These are phyloP conservation scores for Microcaecilia unicolor DNA, from an alignment of 2,797 vertebrate species.

Conservation along the genomic window DNA sequence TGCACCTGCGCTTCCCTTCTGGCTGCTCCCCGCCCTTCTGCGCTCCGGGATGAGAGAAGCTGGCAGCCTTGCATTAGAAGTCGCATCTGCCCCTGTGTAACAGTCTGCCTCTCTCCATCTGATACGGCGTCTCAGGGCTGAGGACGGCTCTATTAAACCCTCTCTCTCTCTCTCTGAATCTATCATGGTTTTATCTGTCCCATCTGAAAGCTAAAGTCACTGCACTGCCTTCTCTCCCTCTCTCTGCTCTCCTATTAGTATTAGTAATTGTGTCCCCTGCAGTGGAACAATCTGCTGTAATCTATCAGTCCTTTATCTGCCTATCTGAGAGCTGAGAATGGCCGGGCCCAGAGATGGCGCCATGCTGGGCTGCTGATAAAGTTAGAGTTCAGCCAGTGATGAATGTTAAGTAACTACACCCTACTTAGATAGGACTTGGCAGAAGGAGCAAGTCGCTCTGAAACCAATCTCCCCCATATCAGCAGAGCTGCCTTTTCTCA, in stretches of 20 bases:
- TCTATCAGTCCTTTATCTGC: constrained; percentile 85
- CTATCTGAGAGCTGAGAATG: constrained; percentile 86
- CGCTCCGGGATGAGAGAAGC: constrained; percentile 22
- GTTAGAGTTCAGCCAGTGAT: constrained; percentile 90
- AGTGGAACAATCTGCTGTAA: constrained; percentile 94
- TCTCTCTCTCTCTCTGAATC: constrained; percentile 29
- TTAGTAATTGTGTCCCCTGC: constrained; percentile 71
- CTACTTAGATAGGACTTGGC: constrained; percentile 79
- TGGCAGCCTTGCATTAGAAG: background rate
- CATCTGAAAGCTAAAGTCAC: constrained; percentile 41
- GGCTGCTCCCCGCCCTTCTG: too few species aligned
- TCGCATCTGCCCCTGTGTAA: background rate
- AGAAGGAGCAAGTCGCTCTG: constrained; percentile 49
- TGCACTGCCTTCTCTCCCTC: constrained; percentile 26
- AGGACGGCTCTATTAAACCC: constrained; percentile 19
- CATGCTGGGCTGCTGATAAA: constrained; percentile 86
- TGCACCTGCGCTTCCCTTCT: background rate
- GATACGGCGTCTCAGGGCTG: background rate
- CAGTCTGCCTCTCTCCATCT: constrained; percentile 25
- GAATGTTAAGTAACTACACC: constrained; percentile 92
- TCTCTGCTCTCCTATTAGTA: constrained; percentile 53
- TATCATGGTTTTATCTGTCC: constrained; percentile 26
- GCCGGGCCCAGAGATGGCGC: constrained; percentile 71
- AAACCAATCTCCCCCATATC: constrained; percentile 60
- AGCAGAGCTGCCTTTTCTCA: constrained; percentile 53